These are phyloP conservation scores for Magallana ariakensis DNA, from an alignment of 1,140 invertebrate species.

Conservation along the genomic window DNA sequence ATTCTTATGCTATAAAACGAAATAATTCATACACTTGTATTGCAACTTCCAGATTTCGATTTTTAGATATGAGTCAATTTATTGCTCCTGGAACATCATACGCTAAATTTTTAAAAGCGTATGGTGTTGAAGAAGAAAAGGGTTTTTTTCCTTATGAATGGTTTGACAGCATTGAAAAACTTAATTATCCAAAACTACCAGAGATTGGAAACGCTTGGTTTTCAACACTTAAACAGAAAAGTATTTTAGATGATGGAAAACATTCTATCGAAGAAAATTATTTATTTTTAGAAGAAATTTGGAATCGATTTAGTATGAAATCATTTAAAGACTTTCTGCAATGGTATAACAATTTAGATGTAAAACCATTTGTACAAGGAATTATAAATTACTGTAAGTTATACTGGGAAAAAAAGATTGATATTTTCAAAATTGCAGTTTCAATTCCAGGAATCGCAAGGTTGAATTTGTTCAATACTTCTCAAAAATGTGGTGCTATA, in stretches of 20 bases:
- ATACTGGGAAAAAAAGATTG: constrained; percentile 33
- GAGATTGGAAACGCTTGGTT: background rate
- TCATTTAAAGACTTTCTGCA: constrained; percentile 35
- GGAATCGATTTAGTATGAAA: constrained; percentile 12
- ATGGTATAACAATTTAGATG: constrained; percentile 36
- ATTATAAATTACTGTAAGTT: constrained; percentile 19
- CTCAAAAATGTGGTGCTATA: background rate
- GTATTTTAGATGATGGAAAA: background rate
- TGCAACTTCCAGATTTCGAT: constrained; percentile 51
- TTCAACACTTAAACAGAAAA: background rate
- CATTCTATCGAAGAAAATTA: background rate
- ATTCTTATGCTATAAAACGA: background rate
- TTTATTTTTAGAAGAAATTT: background rate
- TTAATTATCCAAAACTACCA: background rate
- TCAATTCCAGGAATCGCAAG: background rate
- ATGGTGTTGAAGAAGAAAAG: constrained; percentile 48
- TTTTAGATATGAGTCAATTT: constrained; percentile 60
- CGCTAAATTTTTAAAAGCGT: constrained; percentile 54
- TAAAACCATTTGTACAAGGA: constrained; percentile 26
- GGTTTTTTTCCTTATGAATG: constrained; percentile 64
- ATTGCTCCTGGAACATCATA: constrained; percentile 57
- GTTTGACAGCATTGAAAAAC: constrained; percentile 47
- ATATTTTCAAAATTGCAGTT: constrained; percentile 23
- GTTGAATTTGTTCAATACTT: background rate
- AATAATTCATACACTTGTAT: constrained; percentile 60